Evolutionary conservation across 2,113 vertebrate species (phyloP), one percentile per base, ranked within the genome.

Genomic region (Pteropus alecto): DNA sequence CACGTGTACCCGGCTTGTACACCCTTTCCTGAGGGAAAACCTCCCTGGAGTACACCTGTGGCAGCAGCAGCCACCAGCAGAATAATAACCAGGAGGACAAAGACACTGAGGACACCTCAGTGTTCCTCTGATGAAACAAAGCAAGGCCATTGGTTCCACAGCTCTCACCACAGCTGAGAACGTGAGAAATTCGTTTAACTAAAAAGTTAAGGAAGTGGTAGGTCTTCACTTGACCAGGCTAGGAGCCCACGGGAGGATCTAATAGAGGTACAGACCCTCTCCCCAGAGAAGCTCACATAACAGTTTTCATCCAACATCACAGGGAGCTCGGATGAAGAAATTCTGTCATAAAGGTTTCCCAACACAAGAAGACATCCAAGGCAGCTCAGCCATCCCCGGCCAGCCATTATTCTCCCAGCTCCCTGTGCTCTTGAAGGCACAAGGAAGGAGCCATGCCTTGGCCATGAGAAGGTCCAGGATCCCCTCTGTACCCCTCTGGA

Each of bases 401-500:
- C 71, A 35, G 28, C 56, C 2, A 33, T n/a, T 6, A 7, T 21
- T 19, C n/a, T 56, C 71, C 67, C 26, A 16, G 63, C 22, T 41
- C 5, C 41, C 19, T 1, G 10, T 2, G 11, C 83, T 73, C 77
- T 76, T 26, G 24, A 24, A 65, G 0, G 13, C 28, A 63, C 28
- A 67, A 3, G 87, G 26, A 35, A 8, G 43, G 68, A 61, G 24
- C 41, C 15, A 1, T 1, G 2, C 19, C 28, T 51, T 1, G 33
- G 35, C 30, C 18, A 7, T 9, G 9, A 67, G 65, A 89, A 38
- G 48, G 33, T 7, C 46, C 30, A 22, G 51, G 77, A 54, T 2
- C 2, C 54, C 3, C 21, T 38, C 7, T 18, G 15, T 6, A 7
- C 6, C 24, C n/a, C 19, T 15, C 4, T 51, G 5, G 24, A 38